A percentile compares a stretch with the other conserved stretches of the same genome.
phyloP scores from a whole-genome alignment of 2,113 vertebrate species.

The Lepisosteus oculatus region DNA sequence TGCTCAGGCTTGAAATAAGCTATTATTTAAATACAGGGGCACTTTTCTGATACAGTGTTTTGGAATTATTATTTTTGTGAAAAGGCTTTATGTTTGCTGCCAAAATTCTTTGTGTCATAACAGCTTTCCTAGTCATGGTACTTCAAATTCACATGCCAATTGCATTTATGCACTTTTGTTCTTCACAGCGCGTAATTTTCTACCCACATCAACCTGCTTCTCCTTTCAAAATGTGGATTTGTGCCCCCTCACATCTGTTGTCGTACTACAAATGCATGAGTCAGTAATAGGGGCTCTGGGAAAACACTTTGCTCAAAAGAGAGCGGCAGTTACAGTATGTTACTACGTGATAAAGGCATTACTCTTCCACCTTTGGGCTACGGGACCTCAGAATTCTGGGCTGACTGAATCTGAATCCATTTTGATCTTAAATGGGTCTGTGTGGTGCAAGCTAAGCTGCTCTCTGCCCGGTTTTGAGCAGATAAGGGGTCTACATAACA shows the following conservation, averaged over 20 bases:
- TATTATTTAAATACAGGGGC: too few relatives aligned
- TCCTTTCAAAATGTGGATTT: slow-evolving; percentile 3
- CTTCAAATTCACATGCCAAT: neutral
- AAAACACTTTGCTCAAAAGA: slow-evolving; percentile 32
- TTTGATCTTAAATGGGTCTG: neutral
- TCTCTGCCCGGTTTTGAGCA: slow-evolving; percentile 2
- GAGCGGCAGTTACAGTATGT: slow-evolving; percentile 53
- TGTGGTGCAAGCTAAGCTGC: slow-evolving; percentile 7
- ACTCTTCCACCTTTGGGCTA: slow-evolving; percentile 64
- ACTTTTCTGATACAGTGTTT: too few relatives aligned
- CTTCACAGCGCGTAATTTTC: neutral
- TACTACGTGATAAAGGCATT: slow-evolving; percentile 67
- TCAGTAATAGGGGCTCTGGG: slow-evolving; percentile 10
- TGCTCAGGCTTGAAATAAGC: too few relatives aligned
- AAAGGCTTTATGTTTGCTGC: neutral
- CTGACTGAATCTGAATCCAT: neutral
- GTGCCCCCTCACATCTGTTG: slow-evolving; percentile 4
- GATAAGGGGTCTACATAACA: slow-evolving; percentile 12
- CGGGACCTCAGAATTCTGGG: slow-evolving; percentile 41
- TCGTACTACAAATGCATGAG: slow-evolving; percentile 12
- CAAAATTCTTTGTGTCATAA: neutral
- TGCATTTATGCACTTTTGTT: neutral
- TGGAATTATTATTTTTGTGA: too few relatives aligned
- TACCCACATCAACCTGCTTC: neutral
- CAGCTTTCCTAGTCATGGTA: neutral